A percentile compares a stretch with the other conserved stretches of the same genome.
phyloP scores from a whole-genome alignment of 2,113 vertebrate genomes.

The Cynopterus brachyotis region DNA sequence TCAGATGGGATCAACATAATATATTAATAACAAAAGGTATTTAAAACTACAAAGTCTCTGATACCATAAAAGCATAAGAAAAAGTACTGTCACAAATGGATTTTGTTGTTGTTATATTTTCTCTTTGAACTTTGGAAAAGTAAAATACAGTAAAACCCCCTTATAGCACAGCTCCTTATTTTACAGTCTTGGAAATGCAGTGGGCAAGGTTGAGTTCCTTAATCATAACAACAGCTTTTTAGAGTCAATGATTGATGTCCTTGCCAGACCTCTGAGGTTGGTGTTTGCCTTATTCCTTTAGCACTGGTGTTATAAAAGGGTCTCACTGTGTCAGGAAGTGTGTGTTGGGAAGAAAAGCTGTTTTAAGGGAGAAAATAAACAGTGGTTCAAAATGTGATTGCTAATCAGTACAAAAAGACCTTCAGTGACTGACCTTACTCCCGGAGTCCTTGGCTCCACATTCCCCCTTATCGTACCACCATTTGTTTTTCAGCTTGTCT shows the following conservation, averaged over 20 bases:
- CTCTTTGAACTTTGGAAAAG: slow-evolving; percentile 81
- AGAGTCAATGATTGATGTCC: neutral
- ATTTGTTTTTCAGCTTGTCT: slow-evolving; percentile 99
- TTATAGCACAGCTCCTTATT: slow-evolving; percentile 73
- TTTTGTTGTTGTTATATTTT: slow-evolving; percentile 65
- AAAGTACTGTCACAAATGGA: slow-evolving; percentile 81
- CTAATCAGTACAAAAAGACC: slow-evolving; percentile 99
- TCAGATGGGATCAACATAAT: slow-evolving; percentile 65
- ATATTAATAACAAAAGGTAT: slow-evolving; percentile 78
- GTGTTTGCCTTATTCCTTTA: slow-evolving; percentile 17
- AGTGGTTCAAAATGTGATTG: slow-evolving; percentile 98
- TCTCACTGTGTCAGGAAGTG: slow-evolving; percentile 75
- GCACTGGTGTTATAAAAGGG: slow-evolving; percentile 74
- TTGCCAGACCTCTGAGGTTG: neutral
- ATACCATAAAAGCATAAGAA: slow-evolving; percentile 77
- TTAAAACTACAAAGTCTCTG: slow-evolving; percentile 81
- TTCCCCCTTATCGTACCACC: slow-evolving; percentile 99
- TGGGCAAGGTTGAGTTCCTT: slow-evolving; percentile 30
- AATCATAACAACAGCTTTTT: neutral
- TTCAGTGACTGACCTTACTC: slow-evolving; percentile 99
- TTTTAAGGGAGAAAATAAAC: slow-evolving; percentile 89
- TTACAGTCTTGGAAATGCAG: slow-evolving; percentile 21
- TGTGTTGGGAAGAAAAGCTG: slow-evolving; percentile 81
- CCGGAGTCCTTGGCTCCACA: slow-evolving; percentile 99
- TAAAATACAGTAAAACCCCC: slow-evolving; percentile 80